A percentile compares a stretch with the other conserved stretches of the same genome.
These are phyloP conservation scores for Platyrinchus mystaceus DNA, from an alignment of 2,797 vertebrate genomes.

Conservation along the genomic window DNA sequence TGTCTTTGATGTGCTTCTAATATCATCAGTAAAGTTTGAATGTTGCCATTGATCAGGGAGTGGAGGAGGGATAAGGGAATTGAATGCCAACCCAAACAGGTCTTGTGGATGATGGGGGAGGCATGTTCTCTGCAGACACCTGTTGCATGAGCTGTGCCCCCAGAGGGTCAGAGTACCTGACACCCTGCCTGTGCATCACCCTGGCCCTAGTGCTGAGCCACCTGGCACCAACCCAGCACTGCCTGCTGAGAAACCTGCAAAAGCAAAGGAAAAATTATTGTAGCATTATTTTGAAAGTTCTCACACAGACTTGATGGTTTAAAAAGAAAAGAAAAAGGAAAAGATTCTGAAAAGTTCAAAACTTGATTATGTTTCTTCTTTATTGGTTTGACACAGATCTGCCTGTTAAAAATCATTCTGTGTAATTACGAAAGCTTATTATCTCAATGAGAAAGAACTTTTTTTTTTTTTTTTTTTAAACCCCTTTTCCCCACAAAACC, in stretches of 20 bases:
- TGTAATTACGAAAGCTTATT: neutral
- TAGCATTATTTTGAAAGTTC: neutral
- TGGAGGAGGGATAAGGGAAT: neutral
- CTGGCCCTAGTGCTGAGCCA: neutral
- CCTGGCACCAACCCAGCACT: neutral
- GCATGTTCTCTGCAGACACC: neutral
- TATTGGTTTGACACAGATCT: neutral
- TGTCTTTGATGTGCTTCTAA: slow-evolving; percentile 58
- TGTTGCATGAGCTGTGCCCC: accelerated
- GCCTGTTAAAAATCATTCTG: neutral
- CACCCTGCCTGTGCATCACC: neutral
- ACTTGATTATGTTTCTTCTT: neutral
- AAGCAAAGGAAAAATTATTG: neutral
- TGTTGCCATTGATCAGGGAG: slow-evolving; percentile 36
- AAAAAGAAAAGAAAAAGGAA: neutral
- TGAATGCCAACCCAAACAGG: neutral
- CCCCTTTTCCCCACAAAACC: no score
- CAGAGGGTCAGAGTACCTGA: accelerated
- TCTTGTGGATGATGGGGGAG: accelerated
- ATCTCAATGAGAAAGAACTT: neutral
- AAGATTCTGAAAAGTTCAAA: neutral
- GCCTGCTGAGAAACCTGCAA: neutral
- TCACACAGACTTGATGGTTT: neutral
- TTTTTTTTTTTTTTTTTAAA: neutral
- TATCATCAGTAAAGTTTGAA: slow-evolving; percentile 51